Percentiles rank a stretch among this genome's conserved stretches.
These are phyloP conservation scores for Archaeoteleia sp. DNA, from an alignment of 2,888 invertebrate species.

Conservation along the genomic window DNA sequence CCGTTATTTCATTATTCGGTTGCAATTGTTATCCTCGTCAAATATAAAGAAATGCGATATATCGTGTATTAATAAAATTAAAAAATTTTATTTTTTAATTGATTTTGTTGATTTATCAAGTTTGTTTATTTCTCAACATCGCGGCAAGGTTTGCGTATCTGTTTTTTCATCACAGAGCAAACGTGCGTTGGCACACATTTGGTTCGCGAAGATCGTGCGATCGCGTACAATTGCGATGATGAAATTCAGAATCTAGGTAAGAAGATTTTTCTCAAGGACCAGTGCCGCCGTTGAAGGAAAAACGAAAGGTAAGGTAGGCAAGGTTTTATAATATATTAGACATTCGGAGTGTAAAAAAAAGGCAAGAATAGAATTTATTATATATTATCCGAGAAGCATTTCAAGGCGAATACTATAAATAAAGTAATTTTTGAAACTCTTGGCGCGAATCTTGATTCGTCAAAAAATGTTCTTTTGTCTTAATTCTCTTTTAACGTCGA, in stretches of 20 bases:
- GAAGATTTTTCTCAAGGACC: constrained; percentile 73
- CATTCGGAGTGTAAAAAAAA: constrained; percentile 43
- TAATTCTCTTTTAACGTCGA: too few species aligned
- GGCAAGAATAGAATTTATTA: constrained; percentile 38
- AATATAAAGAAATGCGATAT: constrained; percentile 2
- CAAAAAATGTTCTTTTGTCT: constrained; percentile 18
- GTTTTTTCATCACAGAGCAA: constrained; percentile 25
- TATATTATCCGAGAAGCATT: constrained; percentile 37
- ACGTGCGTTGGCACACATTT: constrained; percentile 31
- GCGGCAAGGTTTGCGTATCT: too few species aligned
- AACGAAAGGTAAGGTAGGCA: constrained; percentile 69
- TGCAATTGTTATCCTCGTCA: constrained; percentile 15
- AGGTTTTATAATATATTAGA: constrained; percentile 44
- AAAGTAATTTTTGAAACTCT: too few species aligned
- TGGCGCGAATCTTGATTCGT: too few species aligned
- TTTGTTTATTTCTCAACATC: too few species aligned
- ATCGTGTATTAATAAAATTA: too few species aligned
- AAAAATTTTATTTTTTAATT: too few species aligned
- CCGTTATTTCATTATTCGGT: constrained; percentile 29
- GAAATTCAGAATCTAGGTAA: constrained; percentile 70
- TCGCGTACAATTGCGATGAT: constrained; percentile 63
- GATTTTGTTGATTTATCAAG: too few species aligned
- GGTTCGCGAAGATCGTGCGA: constrained; percentile 39
- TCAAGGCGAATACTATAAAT: constrained; percentile 45
- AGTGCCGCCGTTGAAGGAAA: constrained; percentile 67